Percentiles rank a stretch among this genome's conserved stretches.
These are phyloP conservation scores for Pelosia muscerda DNA, from an alignment of 2,888 invertebrate genomes.

Conservation along the genomic window DNA sequence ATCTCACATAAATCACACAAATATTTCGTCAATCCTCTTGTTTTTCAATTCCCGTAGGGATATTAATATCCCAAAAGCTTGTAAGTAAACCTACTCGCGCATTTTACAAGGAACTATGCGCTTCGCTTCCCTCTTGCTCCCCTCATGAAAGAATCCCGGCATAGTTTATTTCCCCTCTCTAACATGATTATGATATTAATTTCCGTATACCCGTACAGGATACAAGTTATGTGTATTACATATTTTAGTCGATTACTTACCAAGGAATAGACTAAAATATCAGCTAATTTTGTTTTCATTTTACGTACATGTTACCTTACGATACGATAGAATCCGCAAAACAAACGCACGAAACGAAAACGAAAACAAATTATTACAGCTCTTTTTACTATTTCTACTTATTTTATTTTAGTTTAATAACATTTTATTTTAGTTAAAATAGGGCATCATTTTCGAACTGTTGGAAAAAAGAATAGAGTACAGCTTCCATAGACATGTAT, in stretches of 20 bases:
- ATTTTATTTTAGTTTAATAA: too few relatives aligned
- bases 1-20: too few relatives aligned
- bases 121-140: conserved; percentile 47
- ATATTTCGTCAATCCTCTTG: not conserved
- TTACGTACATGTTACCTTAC: not conserved
- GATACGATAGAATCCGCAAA: too few relatives aligned
- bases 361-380: too few relatives aligned
- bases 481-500: not conserved
- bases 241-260: not conserved
- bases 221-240: conserved; percentile 13
- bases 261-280: not conserved
- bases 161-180: conserved; percentile 55
- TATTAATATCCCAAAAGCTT: not conserved
- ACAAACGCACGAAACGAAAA: too few relatives aligned
- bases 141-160: conserved; percentile 53
- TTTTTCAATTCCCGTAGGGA: not conserved
- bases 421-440: not conserved
- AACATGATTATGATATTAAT: conserved; percentile 49
- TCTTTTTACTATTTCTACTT: too few relatives aligned
- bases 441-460: not conserved
- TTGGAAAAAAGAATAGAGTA: not conserved
- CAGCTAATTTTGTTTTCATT: not conserved
- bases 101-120: conserved; percentile 9
- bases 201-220: conserved; percentile 18
- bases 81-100: not conserved